Percentiles rank a stretch among this genome's conserved stretches.
Evolutionary conservation across 1,140 invertebrate species (phyloP).

Genomic region (Cydia pomonella): DNA sequence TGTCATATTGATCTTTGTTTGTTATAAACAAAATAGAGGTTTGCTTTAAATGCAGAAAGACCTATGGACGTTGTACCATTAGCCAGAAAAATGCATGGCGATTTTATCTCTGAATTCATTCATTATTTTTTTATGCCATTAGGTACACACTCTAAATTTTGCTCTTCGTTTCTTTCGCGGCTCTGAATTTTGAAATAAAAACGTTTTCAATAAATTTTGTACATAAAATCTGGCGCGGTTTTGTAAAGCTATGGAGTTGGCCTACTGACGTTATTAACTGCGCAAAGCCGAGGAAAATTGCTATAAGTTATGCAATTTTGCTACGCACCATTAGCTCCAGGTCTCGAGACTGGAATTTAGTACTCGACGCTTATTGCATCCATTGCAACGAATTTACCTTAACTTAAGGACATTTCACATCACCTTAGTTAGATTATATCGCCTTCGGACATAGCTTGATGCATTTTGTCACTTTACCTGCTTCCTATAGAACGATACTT

Average conservation of each 20-base stretch:
- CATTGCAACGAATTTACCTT: slow-evolving; percentile 46
- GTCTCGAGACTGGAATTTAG: slow-evolving; percentile 50
- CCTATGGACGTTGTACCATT: too few species aligned
- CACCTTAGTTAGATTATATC: background rate
- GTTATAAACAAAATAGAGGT: too few species aligned
- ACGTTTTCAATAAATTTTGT: background rate
- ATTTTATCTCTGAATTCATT: too few species aligned
- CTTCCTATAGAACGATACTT: too few species aligned
- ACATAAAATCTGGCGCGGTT: background rate
- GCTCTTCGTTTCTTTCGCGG: too few species aligned
- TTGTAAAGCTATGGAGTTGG: background rate
- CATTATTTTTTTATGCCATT: too few species aligned
- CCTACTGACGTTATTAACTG: slow-evolving; percentile 13
- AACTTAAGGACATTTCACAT: slow-evolving; percentile 2
- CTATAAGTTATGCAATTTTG: slow-evolving; percentile 65
- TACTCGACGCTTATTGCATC: slow-evolving; percentile 51
- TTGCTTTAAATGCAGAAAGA: too few species aligned
- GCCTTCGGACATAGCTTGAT: background rate
- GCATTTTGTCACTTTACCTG: too few species aligned
- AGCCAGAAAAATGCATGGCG: too few species aligned
- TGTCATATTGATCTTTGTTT: too few species aligned
- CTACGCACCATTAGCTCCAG: slow-evolving; percentile 57
- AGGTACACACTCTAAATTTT: too few species aligned
- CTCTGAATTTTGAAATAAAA: background rate
- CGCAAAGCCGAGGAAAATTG: slow-evolving; percentile 59